Base-by-base conservation (phyloP, 2,888 invertebrate species). In the Conistra vaccinii region DNA sequence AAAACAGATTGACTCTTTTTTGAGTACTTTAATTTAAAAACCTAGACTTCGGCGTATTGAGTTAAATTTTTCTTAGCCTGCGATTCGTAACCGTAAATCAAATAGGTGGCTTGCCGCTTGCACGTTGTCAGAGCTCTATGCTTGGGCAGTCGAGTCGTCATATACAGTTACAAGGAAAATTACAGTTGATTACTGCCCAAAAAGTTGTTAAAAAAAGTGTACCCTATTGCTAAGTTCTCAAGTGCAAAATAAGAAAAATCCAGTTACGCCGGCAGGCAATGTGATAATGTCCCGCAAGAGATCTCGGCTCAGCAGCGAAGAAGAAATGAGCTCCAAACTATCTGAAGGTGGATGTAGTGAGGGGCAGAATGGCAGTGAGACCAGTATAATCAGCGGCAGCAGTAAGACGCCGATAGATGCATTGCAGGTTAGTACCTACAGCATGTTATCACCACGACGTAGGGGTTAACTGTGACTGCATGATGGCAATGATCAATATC, bases 271-370 rank as follows among this genome's bases (percentile, higher is more conserved):
- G 87, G 82, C 81, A 81, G 88, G 84, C 84, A 73, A 95, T 95
- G 95, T 93, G 87, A 95, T 91, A 92, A 96, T 96, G 96, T 96
- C 96, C 83, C 95, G 96, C 53, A 96, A 96, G 90, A 91, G 96
- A 77, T 90, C 92, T 80, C 92, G 95, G 69, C 84, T 89, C 78
- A 88, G 85, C 73, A 88, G 85, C 81, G 93, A 92, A 87, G 93
- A 93, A 88, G 94, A 94, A 89, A 95, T 95, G 95, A 93, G 89
- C 85, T 90, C 92, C n/a, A 93, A 93, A 82, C 78, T 91, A 85
- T 75, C 91, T 76, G 93, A 94, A 85, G 82, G 89, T 69, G 91
- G 88, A 32, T 84, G 87, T 69, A 92, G 89, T 35, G 94, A 93
- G 77, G 93, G 87, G 53, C 92, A 89, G 75, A 95, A 95, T 78